Conservation (phyloP, 2,888 invertebrate species). For the Stenolophus ochropezus region DNA sequence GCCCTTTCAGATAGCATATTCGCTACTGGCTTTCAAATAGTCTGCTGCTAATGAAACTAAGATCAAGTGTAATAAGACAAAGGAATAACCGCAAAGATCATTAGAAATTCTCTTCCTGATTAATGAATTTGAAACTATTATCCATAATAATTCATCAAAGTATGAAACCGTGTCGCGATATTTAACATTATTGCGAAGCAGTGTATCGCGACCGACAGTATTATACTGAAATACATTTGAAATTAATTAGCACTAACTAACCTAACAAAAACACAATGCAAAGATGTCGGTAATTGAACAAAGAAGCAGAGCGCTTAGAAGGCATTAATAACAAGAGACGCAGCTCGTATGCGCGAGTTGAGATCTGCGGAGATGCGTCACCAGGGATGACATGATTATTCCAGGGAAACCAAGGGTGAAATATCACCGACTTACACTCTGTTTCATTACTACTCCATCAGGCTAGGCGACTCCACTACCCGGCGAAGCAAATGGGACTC, state of each 20-base stretch:
- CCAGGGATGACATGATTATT: slow-evolving; percentile 19
- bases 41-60: background rate
- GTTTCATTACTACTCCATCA: background rate
- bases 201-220: slow-evolving; percentile 3
- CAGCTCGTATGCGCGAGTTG: background rate
- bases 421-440: slow-evolving; percentile 6
- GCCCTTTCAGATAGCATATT: background rate
- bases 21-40: background rate
- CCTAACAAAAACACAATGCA: slow-evolving; percentile 43
- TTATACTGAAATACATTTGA: slow-evolving; percentile 40
- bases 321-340: slow-evolving; percentile 36
- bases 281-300: slow-evolving; percentile 42
- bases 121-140: slow-evolving; percentile 12
- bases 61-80: background rate
- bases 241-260: slow-evolving; percentile 37
- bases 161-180: slow-evolving; percentile 17
- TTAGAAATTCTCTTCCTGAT: slow-evolving; percentile 17
- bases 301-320: slow-evolving; percentile 11
- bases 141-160: slow-evolving; percentile 25
- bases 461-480: background rate
- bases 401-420: slow-evolving; percentile 35
- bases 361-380: background rate
- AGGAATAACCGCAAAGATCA: slow-evolving; percentile 16
- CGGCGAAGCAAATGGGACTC: background rate
- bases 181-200: slow-evolving; percentile 29